A percentile compares a stretch with the other conserved stretches of the same genome.
phyloP scores from a whole-genome alignment of 2,888 invertebrate species.

The Alitta virens region DNA sequence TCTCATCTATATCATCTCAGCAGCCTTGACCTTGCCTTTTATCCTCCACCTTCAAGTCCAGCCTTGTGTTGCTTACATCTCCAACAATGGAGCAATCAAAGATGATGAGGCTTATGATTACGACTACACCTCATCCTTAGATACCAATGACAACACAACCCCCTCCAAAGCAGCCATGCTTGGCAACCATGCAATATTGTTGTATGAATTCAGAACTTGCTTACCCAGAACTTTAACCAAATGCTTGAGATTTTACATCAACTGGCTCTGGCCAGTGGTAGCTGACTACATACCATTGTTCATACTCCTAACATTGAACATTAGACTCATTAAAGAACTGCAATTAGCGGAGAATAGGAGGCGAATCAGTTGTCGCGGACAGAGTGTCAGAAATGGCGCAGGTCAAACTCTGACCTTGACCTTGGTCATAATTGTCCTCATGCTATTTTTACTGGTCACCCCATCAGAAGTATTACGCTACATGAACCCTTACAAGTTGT shows the following conservation, averaged over 20 bases:
- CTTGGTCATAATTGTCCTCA: constrained; percentile 46
- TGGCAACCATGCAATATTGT: no score
- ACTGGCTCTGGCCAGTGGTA: constrained; percentile 41
- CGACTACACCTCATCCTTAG: no score
- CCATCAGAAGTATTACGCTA: constrained; percentile 41
- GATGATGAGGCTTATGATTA: no score
- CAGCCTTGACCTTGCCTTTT: constrained; percentile 67
- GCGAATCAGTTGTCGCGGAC: constrained; percentile 35
- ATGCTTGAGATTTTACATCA: constrained; percentile 16
- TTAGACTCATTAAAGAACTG: constrained; percentile 43
- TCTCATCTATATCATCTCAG: constrained; percentile 67
- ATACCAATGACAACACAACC: not conserved
- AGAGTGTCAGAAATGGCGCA: constrained; percentile 30
- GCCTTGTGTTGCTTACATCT: not conserved
- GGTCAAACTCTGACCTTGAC: constrained; percentile 46
- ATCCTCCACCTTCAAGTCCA: constrained; percentile 14
- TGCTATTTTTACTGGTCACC: constrained; percentile 48
- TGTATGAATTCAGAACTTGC: not conserved
- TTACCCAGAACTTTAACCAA: not conserved
- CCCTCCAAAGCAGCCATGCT: no score
- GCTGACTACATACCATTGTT: constrained; percentile 46
- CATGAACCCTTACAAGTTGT: constrained; percentile 21
- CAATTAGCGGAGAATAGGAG: constrained; percentile 40
- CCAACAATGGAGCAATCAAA: not conserved
- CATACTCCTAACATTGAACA: constrained; percentile 45